Evolutionary conservation across 2,797 vertebrate species (phyloP).

Genomic region (Aplochiton taeniatus): DNA sequence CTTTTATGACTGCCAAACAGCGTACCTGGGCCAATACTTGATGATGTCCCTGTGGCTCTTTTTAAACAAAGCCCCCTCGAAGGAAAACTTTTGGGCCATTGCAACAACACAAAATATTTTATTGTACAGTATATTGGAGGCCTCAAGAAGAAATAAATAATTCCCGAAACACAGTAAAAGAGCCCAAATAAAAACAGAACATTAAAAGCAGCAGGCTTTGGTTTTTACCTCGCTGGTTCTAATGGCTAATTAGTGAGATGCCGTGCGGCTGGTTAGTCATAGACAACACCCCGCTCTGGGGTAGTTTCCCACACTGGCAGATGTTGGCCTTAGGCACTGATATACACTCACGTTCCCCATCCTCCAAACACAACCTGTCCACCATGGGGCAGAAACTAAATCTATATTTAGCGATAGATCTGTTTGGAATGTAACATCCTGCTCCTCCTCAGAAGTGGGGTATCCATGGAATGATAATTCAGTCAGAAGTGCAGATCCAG

Average conservation of each 20-base stretch:
- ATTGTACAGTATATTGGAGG: constrained; percentile 46
- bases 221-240: constrained; percentile 44
- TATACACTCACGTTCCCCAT: constrained; percentile 46
- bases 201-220: constrained; percentile 42
- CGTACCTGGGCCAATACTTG: constrained; percentile 51
- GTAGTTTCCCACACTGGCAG: constrained; percentile 52
- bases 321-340: constrained; percentile 64
- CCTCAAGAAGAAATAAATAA: constrained; percentile 59
- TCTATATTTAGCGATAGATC: constrained; percentile 31
- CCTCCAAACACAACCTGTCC: constrained; percentile 35
- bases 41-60: constrained; percentile 46
- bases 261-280: constrained; percentile 51
- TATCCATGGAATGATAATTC: too few relatives aligned
- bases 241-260: constrained; percentile 66
- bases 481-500: too few relatives aligned
- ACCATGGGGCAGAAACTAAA: constrained; percentile 50
- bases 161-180: constrained; percentile 50
- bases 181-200: constrained; percentile 61
- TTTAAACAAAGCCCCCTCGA: constrained; percentile 39
- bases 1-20: constrained; percentile 33
- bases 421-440: too few relatives aligned
- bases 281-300: constrained; percentile 49
- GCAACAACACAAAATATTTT: constrained; percentile 43
- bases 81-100: constrained; percentile 46
- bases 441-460: too few relatives aligned